These are phyloP conservation scores for Sesia bembeciformis DNA, from an alignment of 2,888 invertebrate species.

Conservation along the genomic window DNA sequence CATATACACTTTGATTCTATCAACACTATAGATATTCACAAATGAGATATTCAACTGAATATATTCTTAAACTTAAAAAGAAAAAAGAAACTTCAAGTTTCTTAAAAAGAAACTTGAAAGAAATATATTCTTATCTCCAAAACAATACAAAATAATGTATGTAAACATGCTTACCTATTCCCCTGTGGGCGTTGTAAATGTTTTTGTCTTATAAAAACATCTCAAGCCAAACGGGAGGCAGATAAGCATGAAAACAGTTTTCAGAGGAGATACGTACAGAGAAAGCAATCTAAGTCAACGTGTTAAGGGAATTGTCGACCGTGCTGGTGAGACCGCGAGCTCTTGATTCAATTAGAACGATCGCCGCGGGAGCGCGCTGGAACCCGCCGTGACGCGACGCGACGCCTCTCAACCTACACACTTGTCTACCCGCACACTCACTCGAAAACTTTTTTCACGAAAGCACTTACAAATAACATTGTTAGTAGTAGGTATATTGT, in stretches of 20 bases:
- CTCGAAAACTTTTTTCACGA: too few species aligned
- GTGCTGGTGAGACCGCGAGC: slow-evolving; percentile 27
- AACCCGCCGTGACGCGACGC: slow-evolving; percentile 8
- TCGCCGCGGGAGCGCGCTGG: slow-evolving; percentile 32
- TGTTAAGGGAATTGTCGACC: slow-evolving; percentile 53
- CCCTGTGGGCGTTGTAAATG: neutral
- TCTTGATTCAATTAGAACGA: slow-evolving; percentile 47
- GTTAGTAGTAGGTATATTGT: too few species aligned
- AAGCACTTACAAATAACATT: too few species aligned
- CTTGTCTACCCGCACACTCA: neutral
- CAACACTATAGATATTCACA: too few species aligned
- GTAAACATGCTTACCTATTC: neutral
- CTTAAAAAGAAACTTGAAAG: too few species aligned
- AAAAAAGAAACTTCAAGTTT: too few species aligned
- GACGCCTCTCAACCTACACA: neutral
- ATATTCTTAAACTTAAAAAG: too few species aligned
- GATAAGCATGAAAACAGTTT: slow-evolving; percentile 15
- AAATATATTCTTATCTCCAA: too few species aligned
- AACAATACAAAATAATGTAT: too few species aligned
- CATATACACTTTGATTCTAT: too few species aligned
- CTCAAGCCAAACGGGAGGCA: slow-evolving; percentile 1
- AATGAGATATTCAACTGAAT: too few species aligned
- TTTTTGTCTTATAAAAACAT: too few species aligned
- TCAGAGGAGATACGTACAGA: slow-evolving; percentile 9
- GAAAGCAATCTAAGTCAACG: slow-evolving; percentile 58